A percentile compares a stretch with the other conserved stretches of the same genome.
Evolutionary conservation across 53 echinoderm and acorn worm species (phyloP).

Genomic region (Patiria pectinifera): DNA sequence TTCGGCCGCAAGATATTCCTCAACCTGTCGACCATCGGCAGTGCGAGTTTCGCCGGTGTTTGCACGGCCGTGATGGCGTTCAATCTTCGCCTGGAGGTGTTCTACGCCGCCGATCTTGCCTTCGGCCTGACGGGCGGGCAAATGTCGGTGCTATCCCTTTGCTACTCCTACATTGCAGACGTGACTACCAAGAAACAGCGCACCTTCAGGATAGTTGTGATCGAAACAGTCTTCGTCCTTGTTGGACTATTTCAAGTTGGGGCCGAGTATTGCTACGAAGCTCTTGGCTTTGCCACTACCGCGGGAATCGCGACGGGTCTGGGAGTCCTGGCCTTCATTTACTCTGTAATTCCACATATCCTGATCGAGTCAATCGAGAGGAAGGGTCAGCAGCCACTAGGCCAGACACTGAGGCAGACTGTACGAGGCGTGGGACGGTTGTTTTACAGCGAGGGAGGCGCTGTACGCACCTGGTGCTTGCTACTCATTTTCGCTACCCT

Average conservation of each 20-base stretch:
- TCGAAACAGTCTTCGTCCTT: slow-evolving; percentile 54
- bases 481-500: background rate
- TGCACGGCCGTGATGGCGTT: slow-evolving; percentile 21
- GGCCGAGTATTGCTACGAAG: slow-evolving; percentile 33
- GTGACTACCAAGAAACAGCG: slow-evolving; percentile 53
- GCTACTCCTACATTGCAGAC: slow-evolving; percentile 66
- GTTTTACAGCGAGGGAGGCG: background rate
- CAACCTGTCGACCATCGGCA: slow-evolving; percentile 41
- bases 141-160: slow-evolving; percentile 33
- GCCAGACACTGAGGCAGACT: background rate
- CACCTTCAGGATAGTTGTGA: slow-evolving; percentile 61
- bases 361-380: slow-evolving; percentile 57
- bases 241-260: slow-evolving; percentile 52
- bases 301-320: slow-evolving; percentile 44
- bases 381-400: background rate
- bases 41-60: background rate
- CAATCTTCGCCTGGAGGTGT: slow-evolving; percentile 26
- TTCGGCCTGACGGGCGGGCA: slow-evolving; percentile 54
- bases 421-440: background rate
- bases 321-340: slow-evolving; percentile 18
- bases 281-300: slow-evolving; percentile 22
- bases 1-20: slow-evolving; percentile 59
- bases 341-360: slow-evolving; percentile 26
- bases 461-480: background rate
- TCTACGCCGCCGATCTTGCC: slow-evolving; percentile 38